phyloP scores from a whole-genome alignment of 2,113 vertebrate species.

The Nesogale talazaci region DNA sequence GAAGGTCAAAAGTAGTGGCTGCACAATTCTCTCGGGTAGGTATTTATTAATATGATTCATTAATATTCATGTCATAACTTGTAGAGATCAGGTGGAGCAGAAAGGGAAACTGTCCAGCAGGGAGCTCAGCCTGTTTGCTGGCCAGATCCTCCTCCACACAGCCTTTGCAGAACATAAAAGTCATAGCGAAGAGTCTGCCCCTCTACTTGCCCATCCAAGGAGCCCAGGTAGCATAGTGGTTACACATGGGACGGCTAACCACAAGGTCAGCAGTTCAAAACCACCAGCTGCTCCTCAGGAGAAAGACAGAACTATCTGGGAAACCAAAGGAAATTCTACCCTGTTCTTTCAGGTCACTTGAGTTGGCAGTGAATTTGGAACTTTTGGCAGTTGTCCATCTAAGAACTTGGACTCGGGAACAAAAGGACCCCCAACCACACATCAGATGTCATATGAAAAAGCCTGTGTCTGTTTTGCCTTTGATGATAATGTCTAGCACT shows the following conservation, averaged over 20 bases:
- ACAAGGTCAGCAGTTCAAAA: no score
- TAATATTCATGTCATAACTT: conserved; percentile 60
- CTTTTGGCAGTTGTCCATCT: no score
- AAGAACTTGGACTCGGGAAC: background rate
- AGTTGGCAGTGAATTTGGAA: no score
- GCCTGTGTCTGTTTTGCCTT: background rate
- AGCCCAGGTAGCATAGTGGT: no score
- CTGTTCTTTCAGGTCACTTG: no score
- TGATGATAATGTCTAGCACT: background rate
- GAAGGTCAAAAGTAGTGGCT: conserved; percentile 48
- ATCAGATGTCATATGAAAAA: background rate
- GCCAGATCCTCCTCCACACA: background rate
- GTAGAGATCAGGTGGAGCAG: conserved; percentile 28
- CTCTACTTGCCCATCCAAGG: background rate
- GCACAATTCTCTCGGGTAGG: conserved; percentile 45
- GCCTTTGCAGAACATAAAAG: conserved; percentile 19
- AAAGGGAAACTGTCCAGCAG: conserved; percentile 25
- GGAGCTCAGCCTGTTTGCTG: conserved; percentile 1
- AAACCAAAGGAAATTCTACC: no score
- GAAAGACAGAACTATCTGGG: no score
- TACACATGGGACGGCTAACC: no score
- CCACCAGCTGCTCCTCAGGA: no score
- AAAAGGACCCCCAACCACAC: background rate
- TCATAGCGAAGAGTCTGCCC: background rate
- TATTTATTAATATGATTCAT: conserved; percentile 44